Percentiles rank a stretch among this genome's conserved stretches.
These are phyloP conservation scores for Leptinotarsa haldemani DNA, from an alignment of 2,888 invertebrate genomes.

Conservation along the genomic window DNA sequence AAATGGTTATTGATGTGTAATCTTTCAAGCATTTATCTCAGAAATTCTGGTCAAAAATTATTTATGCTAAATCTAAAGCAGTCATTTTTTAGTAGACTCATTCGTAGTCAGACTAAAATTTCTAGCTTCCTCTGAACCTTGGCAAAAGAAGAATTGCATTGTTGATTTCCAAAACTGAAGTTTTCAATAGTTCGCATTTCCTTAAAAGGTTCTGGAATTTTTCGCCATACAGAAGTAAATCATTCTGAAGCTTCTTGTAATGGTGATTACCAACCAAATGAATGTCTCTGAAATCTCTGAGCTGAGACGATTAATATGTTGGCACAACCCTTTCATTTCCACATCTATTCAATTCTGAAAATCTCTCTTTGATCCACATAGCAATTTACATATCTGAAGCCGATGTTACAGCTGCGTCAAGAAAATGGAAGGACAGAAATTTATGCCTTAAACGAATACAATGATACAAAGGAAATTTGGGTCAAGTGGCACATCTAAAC, in stretches of 20 bases:
- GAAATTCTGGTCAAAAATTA: no score
- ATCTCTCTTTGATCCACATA: constrained; percentile 32
- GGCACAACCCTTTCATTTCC: constrained; percentile 15
- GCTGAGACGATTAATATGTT: constrained; percentile 1
- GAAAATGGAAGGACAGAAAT: constrained; percentile 51
- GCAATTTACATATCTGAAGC: constrained; percentile 40
- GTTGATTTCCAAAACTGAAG: no score
- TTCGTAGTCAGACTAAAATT: no score
- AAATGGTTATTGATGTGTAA: no score
- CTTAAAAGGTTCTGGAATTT: no score
- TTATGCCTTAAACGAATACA: constrained; percentile 49
- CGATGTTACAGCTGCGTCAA: constrained; percentile 34
- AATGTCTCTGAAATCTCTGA: neutral
- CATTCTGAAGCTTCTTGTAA: neutral
- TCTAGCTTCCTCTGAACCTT: no score
- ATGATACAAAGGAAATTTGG: constrained; percentile 55
- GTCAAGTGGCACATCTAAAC: constrained; percentile 57
- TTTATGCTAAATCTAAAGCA: no score
- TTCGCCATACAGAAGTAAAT: neutral
- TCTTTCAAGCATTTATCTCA: no score
- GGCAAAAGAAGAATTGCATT: no score
- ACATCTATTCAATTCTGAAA: constrained; percentile 4
- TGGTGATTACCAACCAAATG: neutral
- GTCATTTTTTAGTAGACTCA: no score
- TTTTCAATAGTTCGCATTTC: no score